Base-by-base conservation (phyloP, 1,140 invertebrate genomes). In the Lucilia cuprina region DNA sequence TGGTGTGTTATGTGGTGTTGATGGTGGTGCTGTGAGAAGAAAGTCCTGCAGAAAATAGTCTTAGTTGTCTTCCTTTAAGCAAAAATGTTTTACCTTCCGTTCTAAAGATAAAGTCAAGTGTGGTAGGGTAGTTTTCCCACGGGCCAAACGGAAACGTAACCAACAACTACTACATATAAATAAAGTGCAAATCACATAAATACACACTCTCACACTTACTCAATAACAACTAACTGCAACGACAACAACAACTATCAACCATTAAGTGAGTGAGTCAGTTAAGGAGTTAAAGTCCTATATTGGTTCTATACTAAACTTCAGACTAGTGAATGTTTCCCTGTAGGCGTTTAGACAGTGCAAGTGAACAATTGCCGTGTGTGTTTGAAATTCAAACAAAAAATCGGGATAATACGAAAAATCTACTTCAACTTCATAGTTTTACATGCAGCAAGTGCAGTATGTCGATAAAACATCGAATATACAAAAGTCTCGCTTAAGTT, bases 51-150 rank as follows among this genome's bases (percentile, higher is more conserved):
- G 65, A 70, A 70, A 19, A 25, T 19, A 19, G 65, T 70, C 19
- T 70, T 19, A 17, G 65, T 70, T 70, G 65, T 21, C 21, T 70
- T 70, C n/a, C 65, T 70, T 70, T 70, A 70, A 70, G 65, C n/a
- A 70, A 70, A 70, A 70, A 19, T 70, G 65, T 70, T 70, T 70
- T 21, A 70, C 65, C 77, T 80, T 80, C 77, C 77, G 41, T 49
- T 80, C n/a, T 49, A 80, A 80, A 50, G 77, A 80, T 80, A 80
- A 80, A 80, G 77, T 80, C 77, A 80, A 80, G 77, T 80, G 77
- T 80, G 77, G 77, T 80, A 80, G 77, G 77, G 77, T 80, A 80
- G 77, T 80, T 80, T 80, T 50, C 41, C 77, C 77, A 80, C 77
- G 41, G 47, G 41, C 41, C n/a, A 35, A 82, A 55, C 49, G 55